Evolutionary conservation across 1,140 invertebrate genomes (phyloP).

Genomic region (Drosophila azteca): DNA sequence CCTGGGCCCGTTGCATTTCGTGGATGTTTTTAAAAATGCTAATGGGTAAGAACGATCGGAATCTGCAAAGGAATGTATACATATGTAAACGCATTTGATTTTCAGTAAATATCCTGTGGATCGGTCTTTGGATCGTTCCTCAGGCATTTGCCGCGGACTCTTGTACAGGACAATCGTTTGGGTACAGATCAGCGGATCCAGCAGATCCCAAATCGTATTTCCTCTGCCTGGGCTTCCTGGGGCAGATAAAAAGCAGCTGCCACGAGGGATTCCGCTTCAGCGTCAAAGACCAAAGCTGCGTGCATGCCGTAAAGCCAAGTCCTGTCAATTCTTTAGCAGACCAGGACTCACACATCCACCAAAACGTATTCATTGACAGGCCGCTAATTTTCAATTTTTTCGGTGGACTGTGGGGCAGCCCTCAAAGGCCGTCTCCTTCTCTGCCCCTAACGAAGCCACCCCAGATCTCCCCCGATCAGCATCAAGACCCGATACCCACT

Average conservation of each 20-base stretch:
- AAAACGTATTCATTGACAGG: constrained; percentile 43
- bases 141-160: constrained; percentile 50
- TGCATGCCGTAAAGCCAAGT: not conserved
- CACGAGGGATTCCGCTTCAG: constrained; percentile 39
- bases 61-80: not conserved
- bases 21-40: constrained; percentile 56
- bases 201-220: constrained; percentile 51
- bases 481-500: too few relatives aligned
- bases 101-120: constrained; percentile 59
- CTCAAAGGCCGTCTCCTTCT: not conserved
- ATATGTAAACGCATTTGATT: not conserved
- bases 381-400: constrained; percentile 66
- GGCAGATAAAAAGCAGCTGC: constrained; percentile 41
- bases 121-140: constrained; percentile 53
- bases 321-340: not conserved
- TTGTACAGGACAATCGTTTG: constrained; percentile 55
- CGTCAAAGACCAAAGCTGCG: constrained; percentile 32
- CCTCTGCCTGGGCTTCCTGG: constrained; percentile 55
- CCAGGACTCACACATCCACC: constrained; percentile 35
- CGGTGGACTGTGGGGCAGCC: constrained; percentile 39
- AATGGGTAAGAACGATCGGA: constrained; percentile 50
- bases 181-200: constrained; percentile 51
- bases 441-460: not conserved
- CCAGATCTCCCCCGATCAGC: not conserved
- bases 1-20: constrained; percentile 21